Base-by-base conservation (phyloP, 2,888 invertebrate genomes). In the Leptopilina myrica region DNA sequence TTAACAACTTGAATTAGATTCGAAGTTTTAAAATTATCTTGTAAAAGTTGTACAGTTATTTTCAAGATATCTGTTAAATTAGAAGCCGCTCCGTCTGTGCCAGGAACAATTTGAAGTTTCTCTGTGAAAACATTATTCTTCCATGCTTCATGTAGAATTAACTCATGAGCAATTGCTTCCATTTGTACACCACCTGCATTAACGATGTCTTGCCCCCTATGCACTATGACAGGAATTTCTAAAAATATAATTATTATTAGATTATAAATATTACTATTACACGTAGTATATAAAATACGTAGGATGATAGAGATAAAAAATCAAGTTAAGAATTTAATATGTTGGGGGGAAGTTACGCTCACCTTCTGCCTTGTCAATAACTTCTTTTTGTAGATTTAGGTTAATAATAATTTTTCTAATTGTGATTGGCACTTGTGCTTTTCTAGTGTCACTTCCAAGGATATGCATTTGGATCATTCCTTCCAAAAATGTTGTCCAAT, bases 401-500 rank as follows among this genome's bases (percentile, higher is more conserved):
- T 95, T 93, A 77, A 95, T 93, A 1, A 92, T 89, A 8, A 95
- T 82, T 81, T 92, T 93, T 66, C 92, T 92, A 77, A 95, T 93
- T 11, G 92, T 90, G 0, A 93, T 93, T 0, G 95, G 95, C 5
- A 95, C 90, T 81, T 92, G 92, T 0, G 95, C 88, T 14, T 92
- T 88, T 78, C 93, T 90, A 20, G 91, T 88, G 43, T 92, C 90
- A 64, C 90, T 85, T 9, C 90, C 89, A 5, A 95, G 84, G 43
- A 94, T 91, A 56, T 93, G 92, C 81, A 94, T 92, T 86, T 96
- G 96, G 15, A 96, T 90, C 93, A 95, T 93, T 14, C 94, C 94
- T 85, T 96, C 95, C 87, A 96, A 91, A 89, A 95, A 95, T 0
- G 94, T 93, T 5, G 94, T 93, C 95, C 95, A 95, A 86, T 95